Base-by-base conservation (phyloP, 2,888 invertebrate species). In the Pyrochroa serraticornis region DNA sequence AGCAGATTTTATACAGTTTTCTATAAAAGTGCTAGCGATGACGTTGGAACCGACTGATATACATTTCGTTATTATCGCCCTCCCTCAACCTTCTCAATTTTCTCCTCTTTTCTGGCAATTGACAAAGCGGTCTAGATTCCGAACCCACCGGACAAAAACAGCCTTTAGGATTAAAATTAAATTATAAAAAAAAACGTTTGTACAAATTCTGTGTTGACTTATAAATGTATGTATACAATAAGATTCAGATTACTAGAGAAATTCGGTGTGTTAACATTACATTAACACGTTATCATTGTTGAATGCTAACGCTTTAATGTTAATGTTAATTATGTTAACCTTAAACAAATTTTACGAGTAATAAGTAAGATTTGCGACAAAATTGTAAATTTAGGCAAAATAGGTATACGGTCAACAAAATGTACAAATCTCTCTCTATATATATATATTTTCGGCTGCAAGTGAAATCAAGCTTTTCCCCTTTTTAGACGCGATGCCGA, bases 361-460 rank as follows among this genome's bases (percentile, higher is more conserved):
- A 62, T 58, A 55, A 68, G 66, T 62, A 66, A 66, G 70, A 72
- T 68, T 67, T 67, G 65, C 71, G 66, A 71, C 71, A 71, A 72
- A 75, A 71, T 72, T 65, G 65, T 75, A 73, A 71, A 67, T 73
- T 75, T 75, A 75, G 74, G 71, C 68, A 67, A 65, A 66, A 67
- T 76, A 76, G 75, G 78, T 78, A 78, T 78, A 78, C 78, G 78
- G 77, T 77, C 75, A 77, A 76, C 74, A 73, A 63, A 60, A 76
- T 78, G 77, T 78, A 77, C 77, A 78, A 78, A 73, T 69, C 58
- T 65, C 55, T 43, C 44, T 60, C 60, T 52, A 57, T 58, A 57
- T 48, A 52, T 50, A 64, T 56, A 55, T 53, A 55, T 65, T 66
- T 70, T 66, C 46, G 68, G 65, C 70, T 70, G 69, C 67, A 67